A percentile compares a stretch with the other conserved stretches of the same genome.
These are phyloP conservation scores for Zaprionus africanus DNA, from an alignment of 1,140 invertebrate species.

Conservation along the genomic window DNA sequence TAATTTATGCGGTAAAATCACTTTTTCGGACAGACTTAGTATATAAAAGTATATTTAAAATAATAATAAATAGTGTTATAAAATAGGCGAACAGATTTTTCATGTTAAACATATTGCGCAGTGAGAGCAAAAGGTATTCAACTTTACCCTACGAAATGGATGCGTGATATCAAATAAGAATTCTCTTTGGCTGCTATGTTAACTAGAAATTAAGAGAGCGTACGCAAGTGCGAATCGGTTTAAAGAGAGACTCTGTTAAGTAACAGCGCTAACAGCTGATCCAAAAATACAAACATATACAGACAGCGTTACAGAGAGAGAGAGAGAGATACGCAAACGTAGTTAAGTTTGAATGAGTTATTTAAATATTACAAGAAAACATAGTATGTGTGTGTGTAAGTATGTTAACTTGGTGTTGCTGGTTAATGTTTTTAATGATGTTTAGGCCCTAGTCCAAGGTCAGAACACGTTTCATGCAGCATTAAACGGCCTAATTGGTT, in stretches of 20 bases:
- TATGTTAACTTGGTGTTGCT: neutral
- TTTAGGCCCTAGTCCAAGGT: slow-evolving; percentile 65
- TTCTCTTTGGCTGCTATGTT: no score
- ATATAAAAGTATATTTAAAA: no score
- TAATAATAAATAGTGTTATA: no score
- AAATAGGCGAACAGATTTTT: no score
- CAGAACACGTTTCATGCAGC: slow-evolving; percentile 52
- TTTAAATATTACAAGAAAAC: neutral
- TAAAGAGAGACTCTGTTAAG: neutral
- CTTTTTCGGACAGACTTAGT: no score
- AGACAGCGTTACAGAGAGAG: neutral
- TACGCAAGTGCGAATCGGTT: no score
- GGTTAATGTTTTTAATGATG: slow-evolving; percentile 28
- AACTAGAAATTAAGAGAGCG: no score
- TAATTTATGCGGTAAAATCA: no score
- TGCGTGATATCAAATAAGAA: no score
- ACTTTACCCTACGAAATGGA: no score
- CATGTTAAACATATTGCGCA: no score
- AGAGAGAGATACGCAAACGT: neutral
- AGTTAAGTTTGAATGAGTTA: neutral
- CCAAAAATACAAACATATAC: neutral
- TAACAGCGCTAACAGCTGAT: neutral
- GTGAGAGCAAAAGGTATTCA: no score
- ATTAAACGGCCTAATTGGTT: slow-evolving; percentile 68
- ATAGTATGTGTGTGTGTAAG: neutral